phyloP scores from a whole-genome alignment of 1,140 invertebrate genomes.

The Drosophila willistoni region DNA sequence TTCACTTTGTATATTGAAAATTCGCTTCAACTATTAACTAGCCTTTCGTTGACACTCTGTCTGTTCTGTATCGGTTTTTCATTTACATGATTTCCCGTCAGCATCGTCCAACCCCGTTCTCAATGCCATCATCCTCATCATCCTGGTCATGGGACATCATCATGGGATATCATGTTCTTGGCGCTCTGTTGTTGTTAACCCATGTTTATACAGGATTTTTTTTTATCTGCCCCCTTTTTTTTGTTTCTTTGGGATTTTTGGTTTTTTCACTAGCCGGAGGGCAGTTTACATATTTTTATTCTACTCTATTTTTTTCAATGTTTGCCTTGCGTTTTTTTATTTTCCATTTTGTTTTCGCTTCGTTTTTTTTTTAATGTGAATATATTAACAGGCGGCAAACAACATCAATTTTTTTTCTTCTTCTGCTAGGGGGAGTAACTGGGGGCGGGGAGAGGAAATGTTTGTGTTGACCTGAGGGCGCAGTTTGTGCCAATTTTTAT shows the following conservation, averaged over 20 bases:
- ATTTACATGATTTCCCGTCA: constrained; percentile 3
- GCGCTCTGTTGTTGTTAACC: constrained; percentile 20
- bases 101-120: not conserved
- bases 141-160: not conserved
- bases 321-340: constrained; percentile 1
- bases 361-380: constrained; percentile 30
- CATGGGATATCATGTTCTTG: constrained; percentile 22
- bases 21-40: not conserved
- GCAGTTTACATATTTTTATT: constrained; percentile 48
- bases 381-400: constrained; percentile 52
- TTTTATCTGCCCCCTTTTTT: not conserved
- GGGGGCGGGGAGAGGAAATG: constrained; percentile 4
- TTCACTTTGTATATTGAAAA: not conserved
- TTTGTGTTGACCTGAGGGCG: constrained; percentile 27
- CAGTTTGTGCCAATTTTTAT: constrained; percentile 63
- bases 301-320: constrained; percentile 28
- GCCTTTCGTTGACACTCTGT: not conserved
- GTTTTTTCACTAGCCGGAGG: constrained; percentile 38
- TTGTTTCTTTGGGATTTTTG: constrained; percentile 22
- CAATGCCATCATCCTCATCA: not conserved
- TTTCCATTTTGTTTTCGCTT: constrained; percentile 25
- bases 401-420: constrained; percentile 24
- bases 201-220: constrained; percentile 23
- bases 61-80: not conserved
- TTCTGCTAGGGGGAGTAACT: constrained; percentile 22